Base-by-base conservation (phyloP, 37 sponge, comb jelly and placozoan genomes). In the Petrosia ficiformis region DNA sequence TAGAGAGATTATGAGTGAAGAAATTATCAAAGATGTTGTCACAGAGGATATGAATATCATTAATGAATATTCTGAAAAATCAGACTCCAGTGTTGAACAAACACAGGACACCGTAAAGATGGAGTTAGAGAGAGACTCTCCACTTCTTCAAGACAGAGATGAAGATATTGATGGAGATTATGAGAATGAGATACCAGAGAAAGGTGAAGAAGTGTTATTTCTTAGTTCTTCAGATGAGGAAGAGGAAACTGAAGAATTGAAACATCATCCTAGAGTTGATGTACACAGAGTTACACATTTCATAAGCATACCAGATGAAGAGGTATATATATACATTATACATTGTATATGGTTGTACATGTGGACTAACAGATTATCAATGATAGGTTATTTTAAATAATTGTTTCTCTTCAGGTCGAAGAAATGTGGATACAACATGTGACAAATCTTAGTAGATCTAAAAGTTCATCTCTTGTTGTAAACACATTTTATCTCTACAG, bases 401-500 rank as follows among this genome's bases (percentile, higher is more conserved):
- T 67, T 19, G 33, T 41, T 5, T 19, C 54, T 44, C 4, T 57
- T 26, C 52, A 85, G 86, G 56, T 86, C 61, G 87, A 81, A 38
- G 79, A 78, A 32, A 37, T 52, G 67, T 92, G 93, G 93, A 33
- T 69, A 8, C 69, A 64, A 8, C 93, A 92, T 80, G 85, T 92
- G 56, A 11, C 65, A 0, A 42, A 57, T 33, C 74, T 87, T 39
- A 36, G 83, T 19, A 67, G 60, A 22, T 58, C 56, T 38, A 87
- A 71, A 44, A 67, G 59, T 4, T 67, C 63, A 3, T 39, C 4
- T 24, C 64, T 42, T 4, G 95, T 91, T 29, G 91, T 94, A 31
- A 73, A 94, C 77, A 94, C 91, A 36, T 72, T 79, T 72, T 86
- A 81, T 77, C 69, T 94, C 26, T 86, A 90, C 67, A 63, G 67